Evolutionary conservation across 2,888 invertebrate species (phyloP), one percentile per base, ranked within the genome.

Genomic region (Cabera pusaria): DNA sequence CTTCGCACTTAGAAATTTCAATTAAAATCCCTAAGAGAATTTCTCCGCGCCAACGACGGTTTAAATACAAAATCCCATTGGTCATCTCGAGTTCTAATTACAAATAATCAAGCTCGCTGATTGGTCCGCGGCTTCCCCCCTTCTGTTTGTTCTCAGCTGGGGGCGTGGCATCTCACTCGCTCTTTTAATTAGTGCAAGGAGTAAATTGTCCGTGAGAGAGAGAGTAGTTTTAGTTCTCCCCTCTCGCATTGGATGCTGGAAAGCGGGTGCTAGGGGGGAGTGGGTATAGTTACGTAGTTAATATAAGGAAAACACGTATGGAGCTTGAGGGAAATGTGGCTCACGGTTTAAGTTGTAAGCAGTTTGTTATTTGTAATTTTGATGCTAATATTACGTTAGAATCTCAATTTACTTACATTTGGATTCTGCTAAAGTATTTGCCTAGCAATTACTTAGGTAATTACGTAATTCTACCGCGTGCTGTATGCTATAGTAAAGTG

Each of bases 121-220:
- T 90, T 90, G 90, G 90, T 54, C 60, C 73, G 61, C 58, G 50
- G 56, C 59, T 65, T 77, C 78, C 86, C 85, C 86, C 79, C 83
- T 72, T 74, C 78, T 85, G 73, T 88, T 88, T 88, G 88, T 88
- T 88, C 87, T 88, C 76, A 59, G 67, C 57, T 49, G 70, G 69
- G 71, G 87, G 87, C 86, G 88, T 76, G 84, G 85, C 69, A 53
- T 78, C 83, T 80, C 79, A 79, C 83, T 84, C 85, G 75, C 84
- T 83, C 84, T 90, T 90, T 90, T 90, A 90, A 90, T 90, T 90
- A 90, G 88, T 87, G 84, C 78, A 85, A 88, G 86, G 89, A 88
- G 88, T 88, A 90, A 90, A 90, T 90, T 90, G 90, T 75, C 83
- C 28, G 34, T 71, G 83, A 64, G 84, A 80, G 82, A 80, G 88